Evolutionary conservation across 2,888 invertebrate species (phyloP).

Genomic region (Colostygia pectinataria): DNA sequence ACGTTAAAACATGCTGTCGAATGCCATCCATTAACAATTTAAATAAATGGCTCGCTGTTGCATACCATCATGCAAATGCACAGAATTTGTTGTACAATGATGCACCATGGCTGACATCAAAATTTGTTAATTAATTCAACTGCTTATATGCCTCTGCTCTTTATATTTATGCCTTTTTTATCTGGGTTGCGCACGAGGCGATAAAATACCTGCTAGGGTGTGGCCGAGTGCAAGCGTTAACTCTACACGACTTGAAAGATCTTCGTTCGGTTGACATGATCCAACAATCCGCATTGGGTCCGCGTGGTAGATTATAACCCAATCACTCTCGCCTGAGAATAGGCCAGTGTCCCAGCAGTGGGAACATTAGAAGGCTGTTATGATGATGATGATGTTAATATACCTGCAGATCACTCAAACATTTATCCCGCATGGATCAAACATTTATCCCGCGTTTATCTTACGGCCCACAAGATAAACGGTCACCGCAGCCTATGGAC

Average conservation of each 20-base stretch:
- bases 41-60: slow-evolving; percentile 37
- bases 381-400: too few species aligned
- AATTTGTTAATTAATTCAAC: slow-evolving; percentile 78
- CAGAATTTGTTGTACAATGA: slow-evolving; percentile 71
- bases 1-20: slow-evolving; percentile 28
- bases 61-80: slow-evolving; percentile 46
- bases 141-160: slow-evolving; percentile 67
- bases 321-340: too few species aligned
- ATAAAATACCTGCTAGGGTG: slow-evolving; percentile 61
- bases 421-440: too few species aligned
- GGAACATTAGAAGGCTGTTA: too few species aligned
- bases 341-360: too few species aligned
- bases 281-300: too few species aligned
- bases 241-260: background rate
- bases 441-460: too few species aligned
- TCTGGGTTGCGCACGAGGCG: slow-evolving; percentile 72
- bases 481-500: too few species aligned
- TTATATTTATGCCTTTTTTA: slow-evolving; percentile 73
- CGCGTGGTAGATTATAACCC: too few species aligned
- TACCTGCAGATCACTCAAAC: too few species aligned
- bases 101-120: slow-evolving; percentile 60
- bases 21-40: slow-evolving; percentile 29
- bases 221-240: slow-evolving; percentile 30
- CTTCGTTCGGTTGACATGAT: too few species aligned
- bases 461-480: too few species aligned